Evolutionary conservation across 2,888 invertebrate genomes (phyloP), one percentile per base, ranked within the genome.

Genomic region (Amblyteles armatorius): DNA sequence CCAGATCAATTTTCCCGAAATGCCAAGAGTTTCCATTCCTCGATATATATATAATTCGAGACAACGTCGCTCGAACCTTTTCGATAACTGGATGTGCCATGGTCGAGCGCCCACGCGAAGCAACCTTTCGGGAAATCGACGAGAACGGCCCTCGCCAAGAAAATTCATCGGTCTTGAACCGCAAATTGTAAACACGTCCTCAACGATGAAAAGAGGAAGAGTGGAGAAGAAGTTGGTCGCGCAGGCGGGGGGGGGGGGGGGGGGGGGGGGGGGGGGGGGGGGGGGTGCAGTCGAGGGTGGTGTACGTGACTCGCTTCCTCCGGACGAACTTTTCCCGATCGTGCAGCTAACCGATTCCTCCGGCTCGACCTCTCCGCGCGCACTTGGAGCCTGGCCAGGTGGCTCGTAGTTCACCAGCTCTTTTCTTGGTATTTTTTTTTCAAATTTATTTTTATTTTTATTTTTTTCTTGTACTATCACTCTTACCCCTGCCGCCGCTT

Each of bases 241-340:
- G 9, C 22, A 2, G 19, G 11, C 55, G 5, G 40, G 11, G 11
- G 77, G 26, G 50, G 29, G 29, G 26, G 26, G 26, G 26, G 26
- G 26, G 26, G 26, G 77, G n/a, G 26, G 50, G 29, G 29, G 29
- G 29, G 29, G 1, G 29, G 29, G 3, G 29, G 3, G 0, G 29
- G 29, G 29, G 3, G 0, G 19, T 44, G 69, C 40, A 67, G 55
- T 78, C 72, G 57, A 81, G 83, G 85, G 85, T 78, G 83, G 82
- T 73, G 88, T 88, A 88, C 88, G 88, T 88, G 88, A 86, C 79
- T 86, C 36, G 86, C 79, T 86, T 86, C 80, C 79, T 85, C 82
- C 83, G 81, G 79, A 86, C 82, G 87, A 88, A 87, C 85, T 88
- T 87, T 85, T 79, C 81, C 77, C 71, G 83, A 86, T 85, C 82